Percentiles rank a stretch among this genome's conserved stretches.
Evolutionary conservation across 1,140 invertebrate genomes (phyloP).

Genomic region (Drosophila melanogaster): Release_6_plus_ISO1_MT NC_004354.4:7743001-7743500

Average conservation of each 20-base stretch:
- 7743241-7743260: conserved; percentile 34
- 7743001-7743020: neutral
- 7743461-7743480: no score
- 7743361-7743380: conserved; percentile 79
- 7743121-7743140: conserved; percentile 69
- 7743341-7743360: conserved; percentile 75
- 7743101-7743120: conserved; percentile 82
- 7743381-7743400: conserved; percentile 75
- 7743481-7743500: no score
- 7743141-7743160: conserved; percentile 7
- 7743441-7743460: no score
- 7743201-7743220: neutral
- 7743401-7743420: conserved; percentile 13
- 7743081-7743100: conserved; percentile 83
- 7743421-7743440: no score
- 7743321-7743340: neutral
- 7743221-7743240: conserved; percentile 42
- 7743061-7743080: conserved; percentile 69
- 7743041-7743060: conserved; percentile 38
- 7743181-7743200: neutral
- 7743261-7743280: conserved; percentile 54
- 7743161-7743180: neutral
- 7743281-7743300: conserved; percentile 78
- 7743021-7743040: conserved; percentile 19
- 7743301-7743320: conserved; percentile 24